phyloP scores from a whole-genome alignment of 2,113 vertebrate genomes.

The Tonatia bakeri region DNA sequence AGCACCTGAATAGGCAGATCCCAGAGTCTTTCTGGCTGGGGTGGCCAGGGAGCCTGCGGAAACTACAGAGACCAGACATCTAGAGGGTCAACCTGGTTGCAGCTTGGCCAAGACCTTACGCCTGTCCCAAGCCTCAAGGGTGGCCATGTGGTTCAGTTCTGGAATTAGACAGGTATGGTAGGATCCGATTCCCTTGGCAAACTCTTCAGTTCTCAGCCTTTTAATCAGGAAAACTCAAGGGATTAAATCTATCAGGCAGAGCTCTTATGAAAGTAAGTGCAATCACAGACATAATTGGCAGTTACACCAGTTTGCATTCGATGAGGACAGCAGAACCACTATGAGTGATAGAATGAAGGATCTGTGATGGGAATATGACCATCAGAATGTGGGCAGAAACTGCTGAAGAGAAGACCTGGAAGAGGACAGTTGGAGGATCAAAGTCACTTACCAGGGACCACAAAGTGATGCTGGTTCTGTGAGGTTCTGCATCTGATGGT shows the following conservation, averaged over 20 bases:
- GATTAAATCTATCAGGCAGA: not conserved
- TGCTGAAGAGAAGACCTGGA: not conserved
- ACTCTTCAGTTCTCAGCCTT: not conserved
- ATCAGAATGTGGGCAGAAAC: not conserved
- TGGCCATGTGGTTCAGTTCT: not conserved
- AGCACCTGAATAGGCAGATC: not conserved
- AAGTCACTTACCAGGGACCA: not conserved
- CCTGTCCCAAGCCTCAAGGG: not conserved
- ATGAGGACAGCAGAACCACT: not conserved
- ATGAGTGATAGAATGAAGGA: not conserved
- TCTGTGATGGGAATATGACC: not conserved
- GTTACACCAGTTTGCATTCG: not conserved
- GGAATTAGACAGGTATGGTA: not conserved
- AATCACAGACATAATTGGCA: not conserved
- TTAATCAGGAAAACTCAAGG: not conserved
- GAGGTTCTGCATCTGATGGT: not conserved
- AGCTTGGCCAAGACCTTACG: not conserved
- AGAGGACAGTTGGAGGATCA: not conserved
- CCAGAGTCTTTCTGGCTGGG: not conserved
- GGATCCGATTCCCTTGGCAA: not conserved
- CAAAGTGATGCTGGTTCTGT: rapidly evolving
- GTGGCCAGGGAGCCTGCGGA: not conserved
- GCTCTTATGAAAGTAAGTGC: not conserved
- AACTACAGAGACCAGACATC: not conserved
- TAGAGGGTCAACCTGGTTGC: not conserved